A percentile compares a stretch with the other conserved stretches of the same genome.
phyloP scores from a whole-genome alignment of 2,888 invertebrate species.

The Eupithecia tripunctaria region DNA sequence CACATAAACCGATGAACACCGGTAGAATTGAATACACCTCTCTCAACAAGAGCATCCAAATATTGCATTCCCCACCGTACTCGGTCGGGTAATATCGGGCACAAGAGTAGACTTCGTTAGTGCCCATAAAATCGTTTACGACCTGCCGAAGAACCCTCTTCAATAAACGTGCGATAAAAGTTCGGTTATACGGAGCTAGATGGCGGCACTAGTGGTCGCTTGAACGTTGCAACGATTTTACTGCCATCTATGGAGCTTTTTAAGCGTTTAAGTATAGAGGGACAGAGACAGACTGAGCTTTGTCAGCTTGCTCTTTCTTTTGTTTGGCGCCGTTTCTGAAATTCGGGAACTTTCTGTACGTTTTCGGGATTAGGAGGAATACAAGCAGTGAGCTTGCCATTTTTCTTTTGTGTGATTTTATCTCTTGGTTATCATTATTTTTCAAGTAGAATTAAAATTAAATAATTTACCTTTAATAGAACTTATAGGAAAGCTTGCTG shows the following conservation, averaged over 20 bases:
- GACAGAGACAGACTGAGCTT: constrained; percentile 57
- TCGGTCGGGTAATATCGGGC: constrained; percentile 81
- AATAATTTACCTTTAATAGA: neutral
- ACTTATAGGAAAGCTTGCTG: neutral
- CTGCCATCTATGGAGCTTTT: constrained; percentile 84
- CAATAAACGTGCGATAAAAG: constrained; percentile 84
- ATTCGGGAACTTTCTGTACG: constrained; percentile 49
- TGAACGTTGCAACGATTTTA: constrained; percentile 80
- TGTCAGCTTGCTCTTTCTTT: constrained; percentile 51
- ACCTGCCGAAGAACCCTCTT: constrained; percentile 84
- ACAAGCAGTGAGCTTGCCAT: neutral
- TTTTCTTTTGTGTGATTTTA: neutral
- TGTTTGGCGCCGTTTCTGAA: constrained; percentile 50
- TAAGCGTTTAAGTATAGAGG: constrained; percentile 71
- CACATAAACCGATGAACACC: constrained; percentile 83
- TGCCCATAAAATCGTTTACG: constrained; percentile 84
- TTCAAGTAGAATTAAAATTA: neutral
- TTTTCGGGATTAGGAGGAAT: constrained; percentile 30
- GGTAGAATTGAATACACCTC: constrained; percentile 81
- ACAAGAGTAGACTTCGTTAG: constrained; percentile 81
- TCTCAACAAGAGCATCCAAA: constrained; percentile 79
- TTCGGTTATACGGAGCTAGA: constrained; percentile 82
- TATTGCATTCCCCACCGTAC: constrained; percentile 79
- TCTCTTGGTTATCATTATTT: neutral
- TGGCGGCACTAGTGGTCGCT: constrained; percentile 82